Conservation (phyloP, 53 echinoderm and acorn worm species). For the Zoroaster sp. region DNA sequence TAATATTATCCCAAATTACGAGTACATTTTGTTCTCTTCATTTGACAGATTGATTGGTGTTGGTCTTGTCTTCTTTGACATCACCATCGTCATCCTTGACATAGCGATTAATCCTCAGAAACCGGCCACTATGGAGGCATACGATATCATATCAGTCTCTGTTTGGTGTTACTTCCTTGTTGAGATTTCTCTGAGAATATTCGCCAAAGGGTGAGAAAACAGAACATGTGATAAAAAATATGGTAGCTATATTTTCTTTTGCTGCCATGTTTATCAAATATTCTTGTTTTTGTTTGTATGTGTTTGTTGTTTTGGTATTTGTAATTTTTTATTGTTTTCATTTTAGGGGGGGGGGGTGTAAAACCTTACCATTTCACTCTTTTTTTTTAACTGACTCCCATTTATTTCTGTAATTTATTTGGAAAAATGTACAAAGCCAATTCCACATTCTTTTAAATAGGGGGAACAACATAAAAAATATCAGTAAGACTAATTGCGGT, state of each 20-base stretch:
- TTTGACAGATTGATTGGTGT: constrained; percentile 85
- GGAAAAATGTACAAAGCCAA: too few relatives aligned
- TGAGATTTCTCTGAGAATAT: constrained; percentile 84
- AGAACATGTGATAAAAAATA: not conserved
- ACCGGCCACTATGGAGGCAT: constrained; percentile 57
- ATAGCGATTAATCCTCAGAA: constrained; percentile 69
- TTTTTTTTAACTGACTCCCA: too few relatives aligned
- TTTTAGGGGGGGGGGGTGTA: too few relatives aligned
- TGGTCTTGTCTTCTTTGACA: constrained; percentile 82
- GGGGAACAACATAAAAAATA: too few relatives aligned
- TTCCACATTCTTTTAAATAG: too few relatives aligned
- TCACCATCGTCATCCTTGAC: constrained; percentile 82
- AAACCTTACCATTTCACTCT: too few relatives aligned
- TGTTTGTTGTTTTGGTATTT: not conserved
- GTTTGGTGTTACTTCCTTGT: constrained; percentile 90
- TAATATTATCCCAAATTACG: too few relatives aligned
- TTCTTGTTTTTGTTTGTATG: not conserved
- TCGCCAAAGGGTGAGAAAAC: constrained; percentile 89
- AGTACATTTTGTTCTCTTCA: too few relatives aligned
- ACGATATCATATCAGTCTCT: constrained; percentile 71
- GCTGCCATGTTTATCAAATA: not conserved
- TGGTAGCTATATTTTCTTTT: not conserved
- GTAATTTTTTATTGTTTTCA: not conserved
- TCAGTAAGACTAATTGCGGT: too few relatives aligned
- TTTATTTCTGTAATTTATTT: too few relatives aligned